Evolutionary conservation across 2,113 vertebrate species (phyloP), one percentile per base, ranked within the genome.

Genomic region (Crotophaga sulcirostris): DNA sequence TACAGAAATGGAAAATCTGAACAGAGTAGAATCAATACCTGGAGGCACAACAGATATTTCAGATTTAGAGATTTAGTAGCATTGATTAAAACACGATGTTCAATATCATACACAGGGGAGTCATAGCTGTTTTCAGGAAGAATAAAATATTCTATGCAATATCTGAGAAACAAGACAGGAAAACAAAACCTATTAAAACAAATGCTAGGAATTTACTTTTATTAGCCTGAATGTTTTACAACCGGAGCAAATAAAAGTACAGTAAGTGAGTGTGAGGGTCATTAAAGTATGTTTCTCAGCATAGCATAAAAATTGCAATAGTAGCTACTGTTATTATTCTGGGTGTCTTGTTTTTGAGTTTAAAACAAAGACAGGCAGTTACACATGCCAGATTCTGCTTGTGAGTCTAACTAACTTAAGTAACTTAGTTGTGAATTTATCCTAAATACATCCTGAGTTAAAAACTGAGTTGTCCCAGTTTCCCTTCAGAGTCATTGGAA

Each of bases 61-160:
- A 85, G 77, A 91, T 95, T 95, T 84, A 95, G 58, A 85, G 74
- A 91, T 95, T 95, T 81, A 95, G 58, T 73, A 89, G 16, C 91
- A 96, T 94, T 95, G 95, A 96, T 93, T 97, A 96, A 92, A 94
- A 7, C 62, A 83, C 89, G 69, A 94, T 92, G 73, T 87, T 96
- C 66, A 56, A 64, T 94, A 96, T 77, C 62, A 87, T 40, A 79
- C 89, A 66, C 62, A 60, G 49, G 62, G 67, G 91, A 89, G 89
- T 51, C 66, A 73, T 95, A 93, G 89, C 74, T 82, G 84, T 75
- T 94, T 91, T 93, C 56, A 92, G 91, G 66, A 89, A 96, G 69
- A 84, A 54, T 76, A 82, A 92, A 87, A 60, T 93, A 87, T 85
- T 81, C 58, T 85, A n/a, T 42, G 74, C n/a, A 85, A 66, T 93